Conservation (phyloP, 2,113 vertebrate species). For the Sciurus niger region DNA sequence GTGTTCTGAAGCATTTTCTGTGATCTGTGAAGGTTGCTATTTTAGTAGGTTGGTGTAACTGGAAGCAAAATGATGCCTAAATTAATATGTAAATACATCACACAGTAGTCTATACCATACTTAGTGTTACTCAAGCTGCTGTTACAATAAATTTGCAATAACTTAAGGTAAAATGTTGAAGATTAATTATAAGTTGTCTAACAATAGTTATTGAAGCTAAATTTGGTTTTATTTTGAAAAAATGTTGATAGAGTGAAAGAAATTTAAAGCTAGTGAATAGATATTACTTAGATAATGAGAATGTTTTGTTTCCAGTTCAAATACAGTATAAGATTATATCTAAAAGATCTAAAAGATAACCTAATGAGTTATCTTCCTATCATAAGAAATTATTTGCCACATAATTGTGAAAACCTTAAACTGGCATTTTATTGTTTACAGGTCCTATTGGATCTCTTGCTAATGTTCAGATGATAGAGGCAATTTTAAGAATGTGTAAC, state of each 20-base stretch:
- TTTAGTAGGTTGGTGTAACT: background rate
- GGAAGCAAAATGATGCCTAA: background rate
- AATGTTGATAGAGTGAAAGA: conserved; percentile 28
- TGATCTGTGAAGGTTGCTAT: background rate
- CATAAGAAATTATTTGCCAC: conserved; percentile 7
- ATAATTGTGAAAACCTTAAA: conserved; percentile 24
- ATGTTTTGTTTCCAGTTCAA: conserved; percentile 37
- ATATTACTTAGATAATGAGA: background rate
- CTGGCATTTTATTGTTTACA: conserved; percentile 4
- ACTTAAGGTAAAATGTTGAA: conserved; percentile 47
- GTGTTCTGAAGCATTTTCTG: background rate
- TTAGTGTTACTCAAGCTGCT: background rate
- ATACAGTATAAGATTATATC: background rate
- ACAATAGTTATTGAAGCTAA: conserved; percentile 35
- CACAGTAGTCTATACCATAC: background rate
- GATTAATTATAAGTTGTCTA: conserved; percentile 9
- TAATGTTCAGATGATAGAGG: background rate
- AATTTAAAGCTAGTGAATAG: background rate
- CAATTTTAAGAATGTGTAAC: background rate
- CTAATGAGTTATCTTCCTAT: background rate
- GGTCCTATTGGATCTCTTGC: background rate
- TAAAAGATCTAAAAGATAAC: conserved; percentile 39
- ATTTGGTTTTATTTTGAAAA: conserved; percentile 33
- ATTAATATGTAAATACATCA: background rate
- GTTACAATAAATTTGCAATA: background rate